phyloP scores from a whole-genome alignment of 2,113 vertebrate genomes.

The Miniopterus natalensis region DNA sequence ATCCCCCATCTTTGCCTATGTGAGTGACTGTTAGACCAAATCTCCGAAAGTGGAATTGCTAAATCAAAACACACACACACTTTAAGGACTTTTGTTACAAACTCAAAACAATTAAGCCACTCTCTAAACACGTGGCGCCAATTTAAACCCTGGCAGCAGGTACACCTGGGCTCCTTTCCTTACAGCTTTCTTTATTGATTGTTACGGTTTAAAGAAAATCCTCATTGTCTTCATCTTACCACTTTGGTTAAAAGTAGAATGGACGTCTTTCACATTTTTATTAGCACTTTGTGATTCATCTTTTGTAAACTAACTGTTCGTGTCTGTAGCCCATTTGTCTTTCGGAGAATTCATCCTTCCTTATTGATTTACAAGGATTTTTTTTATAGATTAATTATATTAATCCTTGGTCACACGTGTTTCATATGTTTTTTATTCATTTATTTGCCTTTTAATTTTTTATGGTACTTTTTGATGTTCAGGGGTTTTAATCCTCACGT shows the following conservation, averaged over 20 bases:
- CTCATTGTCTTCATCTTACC: background rate
- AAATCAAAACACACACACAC: background rate
- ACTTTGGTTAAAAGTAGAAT: slow-evolving; percentile 4
- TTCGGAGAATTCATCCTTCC: slow-evolving; percentile 32
- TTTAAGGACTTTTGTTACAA: background rate
- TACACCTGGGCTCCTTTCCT: background rate
- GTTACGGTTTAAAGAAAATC: background rate
- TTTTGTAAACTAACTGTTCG: slow-evolving; percentile 27
- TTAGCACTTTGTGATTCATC: slow-evolving; percentile 28
- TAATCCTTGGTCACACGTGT: slow-evolving; percentile 32
- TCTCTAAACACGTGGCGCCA: background rate
- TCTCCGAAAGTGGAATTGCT: background rate
- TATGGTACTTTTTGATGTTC: slow-evolving; percentile 61
- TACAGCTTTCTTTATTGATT: background rate
- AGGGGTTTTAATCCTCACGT: slow-evolving; percentile 41
- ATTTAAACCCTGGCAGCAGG: background rate
- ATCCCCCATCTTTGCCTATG: background rate
- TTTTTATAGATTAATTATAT: slow-evolving; percentile 43
- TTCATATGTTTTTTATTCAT: background rate
- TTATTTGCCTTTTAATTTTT: slow-evolving; percentile 61
- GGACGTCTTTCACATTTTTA: slow-evolving; percentile 25
- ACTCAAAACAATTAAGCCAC: background rate
- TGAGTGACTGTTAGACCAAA: background rate
- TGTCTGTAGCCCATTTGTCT: background rate
- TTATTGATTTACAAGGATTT: slow-evolving; percentile 29